These are phyloP conservation scores for Ataeniobius toweri DNA, from an alignment of 2,797 vertebrate genomes.

Conservation along the genomic window DNA sequence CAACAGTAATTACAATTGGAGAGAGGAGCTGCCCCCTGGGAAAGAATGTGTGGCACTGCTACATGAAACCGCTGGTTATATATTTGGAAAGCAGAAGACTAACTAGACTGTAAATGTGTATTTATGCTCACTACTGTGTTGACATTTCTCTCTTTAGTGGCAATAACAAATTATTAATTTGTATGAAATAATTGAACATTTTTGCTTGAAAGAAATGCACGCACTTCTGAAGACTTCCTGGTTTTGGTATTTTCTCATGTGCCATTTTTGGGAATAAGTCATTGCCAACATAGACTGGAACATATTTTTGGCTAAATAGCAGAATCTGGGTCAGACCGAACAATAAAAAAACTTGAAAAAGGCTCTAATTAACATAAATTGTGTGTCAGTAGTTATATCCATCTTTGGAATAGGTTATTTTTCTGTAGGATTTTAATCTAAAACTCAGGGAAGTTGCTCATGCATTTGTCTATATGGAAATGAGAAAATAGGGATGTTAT, in stretches of 20 bases:
- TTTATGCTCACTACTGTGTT: constrained; percentile 28
- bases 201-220: no score
- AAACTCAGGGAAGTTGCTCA: constrained; percentile 7
- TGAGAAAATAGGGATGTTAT: constrained; percentile 1
- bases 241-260: neutral
- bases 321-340: neutral
- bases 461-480: constrained; percentile 6
- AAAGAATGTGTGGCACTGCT: constrained; percentile 32
- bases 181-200: no score
- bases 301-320: neutral
- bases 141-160: neutral
- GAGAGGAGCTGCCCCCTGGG: constrained; percentile 38
- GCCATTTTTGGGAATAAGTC: neutral
- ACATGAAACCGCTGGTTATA: constrained; percentile 47
- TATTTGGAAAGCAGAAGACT: constrained; percentile 16
- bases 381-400: neutral
- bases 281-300: no score
- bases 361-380: neutral
- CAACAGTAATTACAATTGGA: constrained; percentile 55
- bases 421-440: neutral
- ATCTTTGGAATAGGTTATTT: neutral
- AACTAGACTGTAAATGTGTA: constrained; percentile 21
- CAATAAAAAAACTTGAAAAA: neutral
- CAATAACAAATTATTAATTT: constrained; percentile 6
- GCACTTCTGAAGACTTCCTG: no score